Conservation (phyloP, 2,113 vertebrate genomes). For the Monarcha castaneiventris region DNA sequence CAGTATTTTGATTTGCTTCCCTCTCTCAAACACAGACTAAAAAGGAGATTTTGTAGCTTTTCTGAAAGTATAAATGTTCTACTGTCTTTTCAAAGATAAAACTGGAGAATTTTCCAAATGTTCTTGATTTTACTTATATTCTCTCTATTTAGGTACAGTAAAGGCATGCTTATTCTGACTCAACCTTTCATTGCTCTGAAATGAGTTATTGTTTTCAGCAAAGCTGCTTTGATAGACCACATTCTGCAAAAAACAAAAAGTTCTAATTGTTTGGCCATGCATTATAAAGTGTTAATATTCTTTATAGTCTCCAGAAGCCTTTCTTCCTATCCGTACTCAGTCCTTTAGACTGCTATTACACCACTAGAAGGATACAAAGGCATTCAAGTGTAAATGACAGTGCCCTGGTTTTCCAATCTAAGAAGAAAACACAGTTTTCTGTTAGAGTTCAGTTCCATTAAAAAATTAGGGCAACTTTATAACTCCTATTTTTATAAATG, state of each 20-base stretch:
- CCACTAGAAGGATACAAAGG: not conserved
- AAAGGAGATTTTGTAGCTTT: not conserved
- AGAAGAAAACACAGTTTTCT: not conserved
- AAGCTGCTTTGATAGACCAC: not conserved
- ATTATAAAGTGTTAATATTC: not conserved
- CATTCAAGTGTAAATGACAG: not conserved
- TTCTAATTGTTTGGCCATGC: not conserved
- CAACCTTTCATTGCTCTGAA: not conserved
- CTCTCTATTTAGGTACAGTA: not conserved
- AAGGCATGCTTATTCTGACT: not conserved
- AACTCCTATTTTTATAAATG: not conserved
- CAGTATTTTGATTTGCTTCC: not conserved
- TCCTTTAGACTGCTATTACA: not conserved
- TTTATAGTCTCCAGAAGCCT: not conserved
- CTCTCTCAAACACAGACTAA: not conserved
- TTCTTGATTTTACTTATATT: not conserved
- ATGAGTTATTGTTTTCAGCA: not conserved
- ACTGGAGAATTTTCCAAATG: not conserved
- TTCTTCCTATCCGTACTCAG: not conserved
- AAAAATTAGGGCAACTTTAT: not conserved
- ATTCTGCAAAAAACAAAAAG: not conserved
- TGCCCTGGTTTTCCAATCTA: not conserved
- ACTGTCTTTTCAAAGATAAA: not conserved
- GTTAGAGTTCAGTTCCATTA: not conserved
- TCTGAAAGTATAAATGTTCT: not conserved